These are phyloP conservation scores for Oncorhynchus clarkii DNA, from an alignment of 2,113 vertebrate species.

Conservation along the genomic window DNA sequence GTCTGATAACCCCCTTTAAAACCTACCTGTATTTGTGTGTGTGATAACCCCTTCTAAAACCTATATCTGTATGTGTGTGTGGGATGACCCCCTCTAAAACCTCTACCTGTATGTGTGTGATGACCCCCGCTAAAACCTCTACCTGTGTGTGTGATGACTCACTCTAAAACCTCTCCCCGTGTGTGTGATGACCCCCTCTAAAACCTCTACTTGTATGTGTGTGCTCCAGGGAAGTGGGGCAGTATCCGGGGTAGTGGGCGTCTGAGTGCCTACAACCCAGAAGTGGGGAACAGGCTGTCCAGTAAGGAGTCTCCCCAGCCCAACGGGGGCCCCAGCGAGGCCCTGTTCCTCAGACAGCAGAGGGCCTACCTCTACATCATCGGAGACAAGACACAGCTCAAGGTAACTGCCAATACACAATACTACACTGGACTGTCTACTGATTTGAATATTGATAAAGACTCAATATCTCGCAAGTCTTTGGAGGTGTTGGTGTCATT, in stretches of 20 bases:
- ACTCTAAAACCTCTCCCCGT: neutral
- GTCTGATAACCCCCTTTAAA: neutral
- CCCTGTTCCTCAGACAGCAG: conserved; percentile 83
- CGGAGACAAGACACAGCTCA: conserved; percentile 94
- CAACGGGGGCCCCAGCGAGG: conserved; percentile 83
- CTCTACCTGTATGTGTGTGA: conserved; percentile 3
- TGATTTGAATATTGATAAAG: neutral
- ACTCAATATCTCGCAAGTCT: neutral
- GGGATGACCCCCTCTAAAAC: no score
- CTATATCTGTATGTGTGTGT: neutral
- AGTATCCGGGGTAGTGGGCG: conserved; percentile 89
- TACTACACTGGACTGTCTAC: neutral
- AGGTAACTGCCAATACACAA: conserved; percentile 71
- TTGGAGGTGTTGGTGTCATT: neutral
- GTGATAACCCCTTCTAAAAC: no score
- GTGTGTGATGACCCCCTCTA: neutral
- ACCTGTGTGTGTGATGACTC: neutral
- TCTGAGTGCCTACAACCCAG: conserved; percentile 81
- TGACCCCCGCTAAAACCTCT: neutral
- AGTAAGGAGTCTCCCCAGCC: conserved; percentile 83
- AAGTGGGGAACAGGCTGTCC: conserved; percentile 87
- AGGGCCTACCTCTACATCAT: conserved; percentile 94
- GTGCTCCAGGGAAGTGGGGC: conserved; percentile 90
- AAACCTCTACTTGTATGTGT: neutral
- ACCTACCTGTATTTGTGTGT: no score